Base-by-base conservation (phyloP, 2,888 invertebrate species). In the Deilephila elpenor region DNA sequence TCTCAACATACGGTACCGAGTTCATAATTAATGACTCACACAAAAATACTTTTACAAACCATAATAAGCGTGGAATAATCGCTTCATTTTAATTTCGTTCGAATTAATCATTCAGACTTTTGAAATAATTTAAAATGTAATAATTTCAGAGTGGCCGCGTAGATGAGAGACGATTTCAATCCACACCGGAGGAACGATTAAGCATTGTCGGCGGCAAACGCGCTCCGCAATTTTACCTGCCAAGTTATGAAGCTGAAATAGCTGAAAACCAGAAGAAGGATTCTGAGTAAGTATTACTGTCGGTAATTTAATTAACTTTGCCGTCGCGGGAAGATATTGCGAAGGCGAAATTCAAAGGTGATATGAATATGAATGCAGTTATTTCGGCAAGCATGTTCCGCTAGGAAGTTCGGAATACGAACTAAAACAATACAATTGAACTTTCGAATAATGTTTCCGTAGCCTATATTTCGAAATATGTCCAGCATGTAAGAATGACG, bases 161-260 rank as follows among this genome's bases (percentile, higher is more conserved):
- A n/a, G 98, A 98, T 84, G 98, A 98, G 88, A 95, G 97, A 72
- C 95, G 97, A 73, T 98, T 97, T 91, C 98, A 98, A 91, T 97
- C 98, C 14, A 98, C 98, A 14, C 97, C 97, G 19, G 98, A 99
- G 89, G 98, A 98, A 86, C 96, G 98, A 14, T 93, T 99, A 73
- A 98, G 98, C 78, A 99, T 99, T 86, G 98, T 99, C 32, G 99
- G 99, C n/a, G 99, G 99, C 74, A 98, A 99, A 88, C 95, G 99
- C 56, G 98, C 99, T 0, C 99, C 99, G 0, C 99, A 99, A 93
- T 99, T 99, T 95, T 99, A 98, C 90, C 97, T 99, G 96, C 97
- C 97, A 7, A 97, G 97, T 82, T 99, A 99, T 90, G 98, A 98
- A 87, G 98, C 99, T 0, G 98, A 98, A 88, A 99, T 99, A 79